Evolutionary conservation across 2,888 invertebrate genomes (phyloP).

Genomic region (Spicauda simplicius): DNA sequence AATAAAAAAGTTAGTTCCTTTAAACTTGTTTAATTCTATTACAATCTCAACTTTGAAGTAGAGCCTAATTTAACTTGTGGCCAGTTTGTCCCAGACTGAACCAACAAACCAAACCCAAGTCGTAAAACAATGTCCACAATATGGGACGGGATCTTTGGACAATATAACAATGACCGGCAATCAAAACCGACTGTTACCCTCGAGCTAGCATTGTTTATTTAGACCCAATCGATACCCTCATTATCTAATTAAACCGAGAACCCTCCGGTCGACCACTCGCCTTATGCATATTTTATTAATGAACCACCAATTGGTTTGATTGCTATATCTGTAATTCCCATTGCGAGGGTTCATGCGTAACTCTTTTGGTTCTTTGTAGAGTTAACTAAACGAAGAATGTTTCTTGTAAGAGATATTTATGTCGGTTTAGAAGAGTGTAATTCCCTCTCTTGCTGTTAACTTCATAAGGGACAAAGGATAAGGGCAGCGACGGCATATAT

Average conservation of each 20-base stretch:
- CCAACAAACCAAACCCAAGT: conserved; percentile 1
- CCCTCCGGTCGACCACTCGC: conserved; percentile 19
- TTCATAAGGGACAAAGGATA: no score
- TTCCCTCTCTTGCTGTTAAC: no score
- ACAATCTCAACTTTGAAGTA: no score
- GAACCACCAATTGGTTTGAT: conserved; percentile 13
- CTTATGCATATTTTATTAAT: conserved; percentile 26
- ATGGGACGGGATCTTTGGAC: conserved; percentile 6
- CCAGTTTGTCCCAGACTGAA: neutral
- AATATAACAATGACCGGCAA: conserved; percentile 57
- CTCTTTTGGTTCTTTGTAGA: neutral
- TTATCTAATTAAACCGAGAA: conserved; percentile 33
- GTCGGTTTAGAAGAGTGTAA: no score
- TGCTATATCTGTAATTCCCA: conserved; percentile 9
- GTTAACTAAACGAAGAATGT: neutral
- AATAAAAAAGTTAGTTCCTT: no score
- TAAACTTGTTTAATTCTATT: no score
- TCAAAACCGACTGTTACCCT: conserved; percentile 48
- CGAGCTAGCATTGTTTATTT: conserved; percentile 21
- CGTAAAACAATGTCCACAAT: conserved; percentile 3
- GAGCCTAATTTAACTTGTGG: no score
- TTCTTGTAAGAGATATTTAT: no score
- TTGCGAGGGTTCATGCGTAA: neutral
- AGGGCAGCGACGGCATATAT: no score
- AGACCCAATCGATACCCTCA: conserved; percentile 34